Evolutionary conservation across 35 echinoderm and acorn worm genomes (phyloP).

Genomic region (Eucidaris tribuloides): DNA sequence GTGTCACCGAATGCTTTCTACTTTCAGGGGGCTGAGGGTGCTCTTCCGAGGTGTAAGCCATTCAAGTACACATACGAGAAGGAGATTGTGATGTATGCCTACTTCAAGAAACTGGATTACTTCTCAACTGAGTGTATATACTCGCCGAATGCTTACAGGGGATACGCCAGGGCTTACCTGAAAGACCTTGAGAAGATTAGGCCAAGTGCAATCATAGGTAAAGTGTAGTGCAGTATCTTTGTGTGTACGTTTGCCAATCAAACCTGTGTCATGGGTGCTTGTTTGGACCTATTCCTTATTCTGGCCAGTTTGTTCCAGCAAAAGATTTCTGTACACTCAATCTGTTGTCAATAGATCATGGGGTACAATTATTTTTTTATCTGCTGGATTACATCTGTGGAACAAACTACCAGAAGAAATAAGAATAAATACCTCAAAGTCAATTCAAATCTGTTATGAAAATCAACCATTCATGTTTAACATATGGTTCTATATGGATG

Average conservation of each 20-base stretch:
- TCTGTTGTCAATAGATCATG: too few species aligned
- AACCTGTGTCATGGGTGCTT: too few species aligned
- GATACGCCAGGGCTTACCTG: constrained; percentile 86
- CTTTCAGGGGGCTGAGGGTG: constrained; percentile 80
- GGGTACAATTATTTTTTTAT: too few species aligned
- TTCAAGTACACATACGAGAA: constrained; percentile 99
- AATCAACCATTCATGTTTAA: background rate
- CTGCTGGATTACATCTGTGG: too few species aligned
- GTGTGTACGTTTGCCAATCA: too few species aligned
- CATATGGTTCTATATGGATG: too few species aligned
- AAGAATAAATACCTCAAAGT: background rate
- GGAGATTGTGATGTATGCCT: constrained; percentile 99
- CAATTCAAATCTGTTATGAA: background rate
- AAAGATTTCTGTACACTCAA: background rate
- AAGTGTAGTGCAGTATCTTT: too few species aligned
- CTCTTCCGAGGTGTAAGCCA: constrained; percentile 83
- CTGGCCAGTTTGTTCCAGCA: too few species aligned
- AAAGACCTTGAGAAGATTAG: constrained; percentile 93
- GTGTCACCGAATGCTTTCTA: background rate
- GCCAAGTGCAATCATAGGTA: constrained; percentile 95
- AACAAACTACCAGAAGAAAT: too few species aligned
- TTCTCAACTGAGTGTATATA: constrained; percentile 97
- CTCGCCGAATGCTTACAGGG: constrained; percentile 90
- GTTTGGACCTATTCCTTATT: too few species aligned
- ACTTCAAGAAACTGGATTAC: constrained; percentile 98